Evolutionary conservation across 1,140 invertebrate genomes (phyloP), one percentile per base, ranked within the genome.

Genomic region (Drosophila malerkotliana): DNA sequence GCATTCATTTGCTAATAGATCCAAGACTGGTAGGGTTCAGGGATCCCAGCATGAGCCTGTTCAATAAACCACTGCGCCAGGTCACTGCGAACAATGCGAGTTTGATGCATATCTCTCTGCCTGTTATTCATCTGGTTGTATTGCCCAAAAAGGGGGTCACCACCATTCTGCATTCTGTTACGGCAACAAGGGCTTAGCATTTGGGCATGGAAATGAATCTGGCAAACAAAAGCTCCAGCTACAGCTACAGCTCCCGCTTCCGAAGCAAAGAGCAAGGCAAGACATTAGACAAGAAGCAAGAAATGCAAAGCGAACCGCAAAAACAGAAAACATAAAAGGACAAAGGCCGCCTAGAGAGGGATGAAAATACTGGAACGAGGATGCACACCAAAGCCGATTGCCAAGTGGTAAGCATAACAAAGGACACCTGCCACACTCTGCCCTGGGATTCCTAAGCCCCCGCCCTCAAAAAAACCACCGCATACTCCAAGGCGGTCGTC

Each of bases 351-450:
- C 15, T 5, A 41, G 12, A 54, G 15, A 41, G 41, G 51, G 39
- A 18, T 63, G 45, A 44, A 55, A 51, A 34, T 49, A 26, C 28
- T 44, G 14, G 41, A 44, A 44, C 58, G 44, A 67, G 60, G 74
- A 64, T 67, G 51, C 68, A 72, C 72, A 52, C 68, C 78, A 87
- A 87, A 87, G 83, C 83, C 83, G 82, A 87, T 87, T 87, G 83
- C 82, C 67, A 88, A 87, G 79, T 88, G 82, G 82, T 83, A 83
- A 87, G 83, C 82, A 88, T 83, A 83, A 88, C 83, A 88, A 88
- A 88, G 83, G 76, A 88, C 84, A 88, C 84, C 83, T 83, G 83
- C 83, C 72, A 66, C 76, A 64, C 56, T 81, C 72, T 72, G 55
- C 47, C 15, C 52, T 59, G 41, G 41, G 41, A 15, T 44, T 60